These are phyloP conservation scores for Diglossa cyanea DNA, from an alignment of 2,797 vertebrate genomes.

Conservation along the genomic window DNA sequence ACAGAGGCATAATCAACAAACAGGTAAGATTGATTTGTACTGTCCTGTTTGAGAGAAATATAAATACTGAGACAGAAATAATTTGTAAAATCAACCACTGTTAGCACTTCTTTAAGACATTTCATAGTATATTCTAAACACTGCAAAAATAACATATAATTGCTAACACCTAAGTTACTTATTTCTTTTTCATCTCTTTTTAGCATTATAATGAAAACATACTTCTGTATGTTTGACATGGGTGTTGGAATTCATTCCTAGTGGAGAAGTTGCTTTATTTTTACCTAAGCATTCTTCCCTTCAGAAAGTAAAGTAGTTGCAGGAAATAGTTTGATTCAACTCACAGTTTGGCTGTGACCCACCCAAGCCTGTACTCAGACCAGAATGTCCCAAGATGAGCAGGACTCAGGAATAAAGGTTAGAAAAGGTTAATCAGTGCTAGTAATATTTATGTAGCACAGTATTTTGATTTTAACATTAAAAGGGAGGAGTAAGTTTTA, in stretches of 20 bases:
- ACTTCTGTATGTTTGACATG: neutral
- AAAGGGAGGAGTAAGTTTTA: neutral
- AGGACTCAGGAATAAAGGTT: neutral
- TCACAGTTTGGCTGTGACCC: neutral
- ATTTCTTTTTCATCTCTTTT: neutral
- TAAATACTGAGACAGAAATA: neutral
- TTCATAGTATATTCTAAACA: neutral
- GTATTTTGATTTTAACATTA: neutral
- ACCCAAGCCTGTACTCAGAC: neutral
- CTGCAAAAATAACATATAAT: neutral
- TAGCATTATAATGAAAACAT: neutral
- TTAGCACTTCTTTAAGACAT: neutral
- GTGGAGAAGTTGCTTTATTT: neutral
- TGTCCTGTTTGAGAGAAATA: conserved; percentile 33
- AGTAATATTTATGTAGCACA: neutral
- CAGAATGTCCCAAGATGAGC: neutral
- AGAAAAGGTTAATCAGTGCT: neutral
- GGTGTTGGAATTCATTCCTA: neutral
- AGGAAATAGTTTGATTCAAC: neutral
- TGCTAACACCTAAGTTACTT: neutral
- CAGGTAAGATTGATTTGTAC: neutral
- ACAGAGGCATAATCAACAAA: neutral
- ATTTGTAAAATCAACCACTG: neutral
- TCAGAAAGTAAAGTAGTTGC: neutral
- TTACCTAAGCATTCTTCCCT: neutral